Conservation (phyloP, 2,113 vertebrate species). For the Chrysochloris asiatica region DNA sequence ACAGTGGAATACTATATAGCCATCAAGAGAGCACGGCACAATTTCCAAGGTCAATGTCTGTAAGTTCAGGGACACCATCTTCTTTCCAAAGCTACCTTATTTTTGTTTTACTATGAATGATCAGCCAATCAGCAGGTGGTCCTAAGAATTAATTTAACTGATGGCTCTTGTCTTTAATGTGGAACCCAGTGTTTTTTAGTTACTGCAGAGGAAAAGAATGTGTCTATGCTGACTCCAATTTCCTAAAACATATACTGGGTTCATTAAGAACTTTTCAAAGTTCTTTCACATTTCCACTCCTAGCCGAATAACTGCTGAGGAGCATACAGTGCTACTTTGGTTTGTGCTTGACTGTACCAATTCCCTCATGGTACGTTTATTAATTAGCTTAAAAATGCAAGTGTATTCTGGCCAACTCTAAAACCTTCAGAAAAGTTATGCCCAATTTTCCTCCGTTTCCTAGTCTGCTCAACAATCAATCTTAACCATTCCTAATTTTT, state of each 20-base stretch:
- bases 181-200: neutral
- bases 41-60: neutral
- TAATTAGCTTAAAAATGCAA: conserved; percentile 23
- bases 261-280: neutral
- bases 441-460: neutral
- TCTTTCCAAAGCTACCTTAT: neutral
- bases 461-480: neutral
- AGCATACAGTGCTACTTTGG: neutral
- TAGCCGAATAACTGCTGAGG: neutral
- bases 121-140: neutral
- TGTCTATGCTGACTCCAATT: neutral
- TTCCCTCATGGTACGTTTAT: neutral
- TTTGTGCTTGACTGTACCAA: neutral
- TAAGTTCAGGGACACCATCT: neutral
- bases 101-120: neutral
- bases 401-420: neutral
- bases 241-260: neutral
- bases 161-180: neutral
- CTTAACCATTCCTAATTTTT: neutral
- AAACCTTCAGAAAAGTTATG: neutral
- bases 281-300: neutral
- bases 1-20: neutral
- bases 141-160: neutral
- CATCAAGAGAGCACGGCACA: neutral
- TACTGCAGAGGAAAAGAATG: neutral